Evolutionary conservation across 2,113 vertebrate species (phyloP).

Genomic region (Lynx canadensis): DNA sequence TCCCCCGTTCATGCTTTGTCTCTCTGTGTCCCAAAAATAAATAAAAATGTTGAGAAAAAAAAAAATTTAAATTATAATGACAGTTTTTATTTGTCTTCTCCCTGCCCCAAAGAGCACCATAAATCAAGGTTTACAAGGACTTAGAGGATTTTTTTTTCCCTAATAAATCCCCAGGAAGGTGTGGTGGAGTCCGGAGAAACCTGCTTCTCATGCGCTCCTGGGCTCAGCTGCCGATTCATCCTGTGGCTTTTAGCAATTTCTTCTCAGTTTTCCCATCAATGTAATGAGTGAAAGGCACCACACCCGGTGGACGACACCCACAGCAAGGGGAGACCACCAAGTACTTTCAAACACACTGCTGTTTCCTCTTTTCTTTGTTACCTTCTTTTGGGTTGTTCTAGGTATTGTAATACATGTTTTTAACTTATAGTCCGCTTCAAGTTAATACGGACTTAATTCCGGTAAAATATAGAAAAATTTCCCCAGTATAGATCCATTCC

Average conservation of each 20-base stretch:
- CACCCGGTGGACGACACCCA: background rate
- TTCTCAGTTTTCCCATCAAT: background rate
- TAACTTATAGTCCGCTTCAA: background rate
- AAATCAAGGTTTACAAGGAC: background rate
- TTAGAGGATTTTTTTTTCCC: background rate
- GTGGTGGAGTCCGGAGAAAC: background rate
- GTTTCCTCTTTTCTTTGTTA: background rate
- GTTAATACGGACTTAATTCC: background rate
- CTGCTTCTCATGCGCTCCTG: background rate
- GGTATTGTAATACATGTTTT: background rate
- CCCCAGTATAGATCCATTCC: background rate
- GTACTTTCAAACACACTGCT: background rate
- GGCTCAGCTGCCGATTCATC: background rate
- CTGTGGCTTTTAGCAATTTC: constrained; percentile 1
- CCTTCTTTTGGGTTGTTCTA: background rate
- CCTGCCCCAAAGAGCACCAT: background rate
- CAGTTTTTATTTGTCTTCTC: background rate
- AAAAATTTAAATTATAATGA: constrained; percentile 19
- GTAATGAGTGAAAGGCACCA: background rate
- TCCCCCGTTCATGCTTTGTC: too few species aligned
- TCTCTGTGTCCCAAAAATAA: too few species aligned
- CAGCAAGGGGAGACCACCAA: background rate
- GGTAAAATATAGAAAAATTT: background rate
- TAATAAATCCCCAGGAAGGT: background rate
- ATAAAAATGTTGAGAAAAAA: too few species aligned